Base-by-base conservation (phyloP, 1,140 invertebrate genomes). In the Euura lappo region DNA sequence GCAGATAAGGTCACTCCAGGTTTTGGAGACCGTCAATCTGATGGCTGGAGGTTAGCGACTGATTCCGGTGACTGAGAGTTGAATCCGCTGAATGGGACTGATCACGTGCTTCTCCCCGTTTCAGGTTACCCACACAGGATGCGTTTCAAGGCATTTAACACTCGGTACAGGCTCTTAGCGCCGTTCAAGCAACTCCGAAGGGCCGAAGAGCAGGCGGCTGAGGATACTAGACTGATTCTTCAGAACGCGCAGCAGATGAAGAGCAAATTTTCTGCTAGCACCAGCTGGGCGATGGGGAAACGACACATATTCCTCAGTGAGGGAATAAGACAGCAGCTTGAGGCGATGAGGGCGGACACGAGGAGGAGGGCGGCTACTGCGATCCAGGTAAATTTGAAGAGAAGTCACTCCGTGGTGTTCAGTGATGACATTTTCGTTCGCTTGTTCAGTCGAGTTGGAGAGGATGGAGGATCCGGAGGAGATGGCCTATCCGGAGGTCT, bases 261-360 rank as follows among this genome's bases (percentile, higher is more conserved):
- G 84, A 90, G 83, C 72, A 85, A 89, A 85, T 84, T 89, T 85
- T 79, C 87, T 65, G 91, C 91, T 11, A 91, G 92, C 66, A 95
- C 93, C 70, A 93, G 93, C 81, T 97, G 95, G 95, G 95, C 95
- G n/a, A 89, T 96, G 43, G 97, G 97, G 73, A 97, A 97, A 83
- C 90, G 96, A 60, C 96, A 98, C 82, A 95, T 98, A 28, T 98
- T 98, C 87, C 90, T 98, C 74, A 98, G 96, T 88, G 97, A 98
- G 87, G 95, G 95, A 6, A 96, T 97, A 75, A 90, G 97, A 13
- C 97, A 98, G 87, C 91, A 95, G 76, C 86, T 97, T 68, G 97
- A 98, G 87, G 91, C 92, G 74, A 86, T 96, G 76, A 89, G 96
- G 70, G 91, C 91, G 10, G 93, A 94, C 71, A 94, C 92, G 1